These are phyloP conservation scores for Delia radicum DNA, from an alignment of 1,140 invertebrate species.

Conservation along the genomic window DNA sequence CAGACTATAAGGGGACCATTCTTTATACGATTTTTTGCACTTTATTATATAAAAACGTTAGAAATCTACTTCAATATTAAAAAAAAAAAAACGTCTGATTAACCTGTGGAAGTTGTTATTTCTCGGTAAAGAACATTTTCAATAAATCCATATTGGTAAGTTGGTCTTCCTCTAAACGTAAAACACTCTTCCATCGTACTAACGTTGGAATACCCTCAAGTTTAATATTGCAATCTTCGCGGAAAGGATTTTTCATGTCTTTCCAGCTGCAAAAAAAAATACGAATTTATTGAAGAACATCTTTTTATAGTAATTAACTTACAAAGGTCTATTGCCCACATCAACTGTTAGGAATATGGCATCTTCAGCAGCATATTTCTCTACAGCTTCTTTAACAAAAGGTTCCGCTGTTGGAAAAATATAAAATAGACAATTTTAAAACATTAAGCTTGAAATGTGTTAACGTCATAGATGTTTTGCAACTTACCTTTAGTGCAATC, in stretches of 20 bases:
- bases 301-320: not conserved
- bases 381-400: conserved; percentile 61
- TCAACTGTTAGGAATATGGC: conserved; percentile 63
- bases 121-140: conserved; percentile 65
- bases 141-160: conserved; percentile 64
- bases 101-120: no score
- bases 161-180: conserved; percentile 68
- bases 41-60: no score
- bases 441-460: not conserved
- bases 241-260: conserved; percentile 67
- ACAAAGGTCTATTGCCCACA: conserved; percentile 62
- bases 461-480: no score
- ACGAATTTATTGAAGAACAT: not conserved
- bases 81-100: no score
- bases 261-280: conserved; percentile 41
- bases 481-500: conserved; percentile 62
- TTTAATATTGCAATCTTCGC: conserved; percentile 62
- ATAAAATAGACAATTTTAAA: not conserved
- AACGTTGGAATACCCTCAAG: conserved; percentile 70
- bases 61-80: no score
- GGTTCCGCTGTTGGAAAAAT: conserved; percentile 48
- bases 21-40: no score
- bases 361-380: conserved; percentile 55
- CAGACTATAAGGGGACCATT: no score
- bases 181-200: conserved; percentile 66